Base-by-base conservation (phyloP, 2,888 invertebrate genomes). In the Heliconius ethilla region DNA sequence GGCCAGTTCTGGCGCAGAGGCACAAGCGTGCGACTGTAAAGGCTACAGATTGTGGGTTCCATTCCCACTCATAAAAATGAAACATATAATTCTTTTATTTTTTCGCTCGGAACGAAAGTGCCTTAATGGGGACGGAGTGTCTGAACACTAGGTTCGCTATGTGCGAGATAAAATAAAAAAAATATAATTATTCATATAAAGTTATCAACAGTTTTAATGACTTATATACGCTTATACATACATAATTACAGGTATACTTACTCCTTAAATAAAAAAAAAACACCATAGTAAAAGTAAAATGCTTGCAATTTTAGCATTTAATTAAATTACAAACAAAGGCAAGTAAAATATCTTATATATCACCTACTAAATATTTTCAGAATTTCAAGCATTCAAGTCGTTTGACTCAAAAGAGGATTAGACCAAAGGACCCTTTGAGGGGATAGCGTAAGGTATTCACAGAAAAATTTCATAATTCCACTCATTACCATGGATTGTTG, bases 381-480 rank as follows among this genome's bases (percentile, higher is more conserved):
- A 74, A 74, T 74, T 63, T 37, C 63, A 66, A 67, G 73, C 59
- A 67, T 62, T 77, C 55, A 40, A 67, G 73, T 59, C 69, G 51
- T 75, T 76, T 74, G 74, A 70, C 80, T 75, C 75, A 70, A 80
- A 78, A 80, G 78, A 75, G 70, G 66, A 73, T 79, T 75, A 75
- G 77, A 65, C 75, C 55, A 65, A 78, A 70, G 75, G 77, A 67
- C 70, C 78, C 78, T 78, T 79, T 77, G 75, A 77, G 69, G 63
- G 80, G 67, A 74, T 75, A 76, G 78, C 29, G 70, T 76, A 62
- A 75, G 77, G 77, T 73, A 79, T 78, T 79, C 74, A 73, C 72
- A 59, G 78, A 78, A 81, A 80, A 81, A 77, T 40, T 70, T 73
- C 76, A 75, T 81, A 81, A 81, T 81, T 75, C 76, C 77, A 69